Evolutionary conservation across 1,140 invertebrate species (phyloP).

Genomic region (Nylanderia fulva): DNA sequence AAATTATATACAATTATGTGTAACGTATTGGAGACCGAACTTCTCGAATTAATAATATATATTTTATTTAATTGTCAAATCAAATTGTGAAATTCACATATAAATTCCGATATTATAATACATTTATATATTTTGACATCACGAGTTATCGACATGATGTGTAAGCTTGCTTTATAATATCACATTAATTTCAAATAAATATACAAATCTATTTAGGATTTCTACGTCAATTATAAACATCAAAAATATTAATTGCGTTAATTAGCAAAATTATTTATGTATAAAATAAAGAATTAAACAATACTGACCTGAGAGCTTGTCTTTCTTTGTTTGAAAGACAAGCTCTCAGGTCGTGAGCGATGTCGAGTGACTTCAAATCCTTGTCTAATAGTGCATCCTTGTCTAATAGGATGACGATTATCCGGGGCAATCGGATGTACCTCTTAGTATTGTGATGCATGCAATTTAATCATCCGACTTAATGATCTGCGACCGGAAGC

Average conservation of each 20-base stretch:
- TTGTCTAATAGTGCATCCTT: constrained; percentile 13
- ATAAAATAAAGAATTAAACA: background rate
- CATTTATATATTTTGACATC: background rate
- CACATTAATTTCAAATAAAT: background rate
- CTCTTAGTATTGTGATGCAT: background rate
- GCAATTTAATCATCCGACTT: constrained; percentile 46
- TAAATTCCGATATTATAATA: background rate
- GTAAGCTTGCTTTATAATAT: background rate
- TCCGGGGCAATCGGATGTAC: constrained; percentile 34
- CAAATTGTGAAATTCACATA: background rate
- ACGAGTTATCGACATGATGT: background rate
- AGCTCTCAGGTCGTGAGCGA: background rate
- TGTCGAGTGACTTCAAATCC: background rate
- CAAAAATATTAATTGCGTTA: background rate
- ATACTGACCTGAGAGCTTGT: background rate
- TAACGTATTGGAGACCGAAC: background rate
- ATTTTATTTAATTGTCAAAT: background rate
- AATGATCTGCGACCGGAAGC: constrained; percentile 38
- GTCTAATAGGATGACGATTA: constrained; percentile 29
- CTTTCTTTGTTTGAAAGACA: background rate
- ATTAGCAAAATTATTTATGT: background rate
- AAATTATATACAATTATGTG: background rate
- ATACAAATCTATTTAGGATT: background rate
- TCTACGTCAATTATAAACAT: background rate
- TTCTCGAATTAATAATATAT: background rate